Conservation (phyloP, 2,797 vertebrate species). For the Sebastolobus altivelis region DNA sequence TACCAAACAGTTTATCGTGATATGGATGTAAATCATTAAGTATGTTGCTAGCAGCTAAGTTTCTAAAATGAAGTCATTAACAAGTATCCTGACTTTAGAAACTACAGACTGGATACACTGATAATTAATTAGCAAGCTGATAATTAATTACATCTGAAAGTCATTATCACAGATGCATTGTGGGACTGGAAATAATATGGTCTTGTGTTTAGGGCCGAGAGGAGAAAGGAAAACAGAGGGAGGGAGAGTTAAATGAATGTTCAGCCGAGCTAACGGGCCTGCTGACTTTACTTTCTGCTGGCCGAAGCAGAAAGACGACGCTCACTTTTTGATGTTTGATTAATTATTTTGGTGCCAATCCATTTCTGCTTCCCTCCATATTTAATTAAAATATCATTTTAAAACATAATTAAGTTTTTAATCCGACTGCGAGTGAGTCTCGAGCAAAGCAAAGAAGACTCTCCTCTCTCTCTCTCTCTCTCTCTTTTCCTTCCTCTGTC, state of each 20-base stretch:
- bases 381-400: slow-evolving; percentile 99
- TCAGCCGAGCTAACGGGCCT: slow-evolving; percentile 74
- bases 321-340: slow-evolving; percentile 91
- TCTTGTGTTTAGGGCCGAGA: neutral
- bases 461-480: slow-evolving; percentile 10
- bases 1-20: too few relatives aligned
- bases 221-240: neutral
- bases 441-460: slow-evolving; percentile 59
- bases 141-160: slow-evolving; percentile 33
- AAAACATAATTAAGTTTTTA: slow-evolving; percentile 97
- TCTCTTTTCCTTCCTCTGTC: slow-evolving; percentile 5
- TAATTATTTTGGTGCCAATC: slow-evolving; percentile 94
- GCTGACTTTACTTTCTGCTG: slow-evolving; percentile 92
- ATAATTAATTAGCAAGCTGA: slow-evolving; percentile 34
- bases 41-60: neutral
- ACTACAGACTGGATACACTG: neutral
- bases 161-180: slow-evolving; percentile 27
- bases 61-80: neutral
- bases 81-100: neutral
- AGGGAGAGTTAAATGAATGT: slow-evolving; percentile 75
- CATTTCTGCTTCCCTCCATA: slow-evolving; percentile 96
- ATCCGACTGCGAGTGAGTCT: slow-evolving; percentile 89
- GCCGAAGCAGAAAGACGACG: slow-evolving; percentile 89
- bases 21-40: too few relatives aligned
- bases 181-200: slow-evolving; percentile 14